Evolutionary conservation across 2,888 invertebrate species (phyloP), one percentile per base, ranked within the genome.

Genomic region (Drosophila macrospina): DNA sequence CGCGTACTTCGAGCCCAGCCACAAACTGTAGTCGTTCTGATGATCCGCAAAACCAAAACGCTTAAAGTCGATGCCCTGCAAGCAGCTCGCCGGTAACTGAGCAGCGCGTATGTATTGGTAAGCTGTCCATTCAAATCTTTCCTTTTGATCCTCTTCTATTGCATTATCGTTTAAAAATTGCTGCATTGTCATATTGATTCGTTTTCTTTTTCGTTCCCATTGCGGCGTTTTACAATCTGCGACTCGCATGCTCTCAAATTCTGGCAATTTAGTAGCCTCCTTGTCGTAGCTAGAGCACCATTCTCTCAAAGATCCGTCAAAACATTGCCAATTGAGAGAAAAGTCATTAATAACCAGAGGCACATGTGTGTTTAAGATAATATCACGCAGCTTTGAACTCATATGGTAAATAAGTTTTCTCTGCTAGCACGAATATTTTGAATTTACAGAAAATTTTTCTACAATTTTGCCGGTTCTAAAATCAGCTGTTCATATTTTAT

Each of bases 1-100:
- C 2, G 98, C 96, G 2, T 97, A 96, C 84, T 93, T 93, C 67
- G 95, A 96, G 30, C 98, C 97, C 78, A 98, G 94, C 98, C 98
- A 98, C 57, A 98, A 92, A 2, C 97, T 97, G 50, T 95, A 95
- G 76, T 97, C 95, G 67, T 97, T 95, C 10, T 93, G 88, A 3
- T 95, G 93, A 2, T 95, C 94, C 10, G 94, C 91, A 90, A 96
- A 96, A 0, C 98, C 98, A 91, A 97, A 95, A 62, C 92, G 91
- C 24, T 93, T 91, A 95, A 97, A 97, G 65, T 93, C 90, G 16
- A 95, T 92, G 69, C 88, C 90, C 90, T 92, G 92, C 92, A 80
- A 69, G 76, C 91, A 91, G 15, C 55, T 63, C 0, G 37, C 16
- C 3, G 91, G 92, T 2, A 91, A 65, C 34, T 89, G 86, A 6